Base-by-base conservation (phyloP, 2,888 invertebrate species). In the Ennomos quercinarius region DNA sequence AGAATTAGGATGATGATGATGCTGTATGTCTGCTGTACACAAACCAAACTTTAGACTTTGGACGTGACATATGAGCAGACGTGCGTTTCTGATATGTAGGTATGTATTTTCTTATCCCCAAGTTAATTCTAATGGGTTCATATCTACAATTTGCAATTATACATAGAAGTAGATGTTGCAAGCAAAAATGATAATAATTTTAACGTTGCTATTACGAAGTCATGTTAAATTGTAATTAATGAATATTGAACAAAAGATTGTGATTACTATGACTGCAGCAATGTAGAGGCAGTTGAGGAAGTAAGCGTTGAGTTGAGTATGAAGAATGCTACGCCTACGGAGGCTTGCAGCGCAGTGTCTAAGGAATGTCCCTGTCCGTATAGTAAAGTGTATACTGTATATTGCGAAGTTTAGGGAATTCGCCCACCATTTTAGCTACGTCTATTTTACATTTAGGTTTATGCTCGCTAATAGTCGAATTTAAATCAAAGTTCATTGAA, bases 251-350 rank as follows among this genome's bases (percentile, higher is more conserved):
- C n/a, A 11, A 10, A 44, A 43, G 37, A 39, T 46, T n/a, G 36
- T 35, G 36, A 48, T 38, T 39, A 9, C 43, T 37, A 45, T 44
- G 42, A 52, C 59, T 57, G 48, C 6, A n/a, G n/a, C 57, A 50
- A 12, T n/a, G 51, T 52, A 52, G 13, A 51, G 57, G 59, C 44
- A 45, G 80, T 85, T 80, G 77, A 89, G 83, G 87, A 86, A 83
- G 70, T 77, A 71, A 80, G 76, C 69, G 76, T 74, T 66, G 67
- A 74, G 76, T 74, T 66, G 67, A 74, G 79, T 1, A 27, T 27
- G 27, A 27, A 80, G 83, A 83, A 84, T 84, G 71, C 76, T 84
- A 84, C 86, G 83, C 86, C 84, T 85, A 77, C 76, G 70, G 73
- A 70, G 27, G 27, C 5, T 27, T 27, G 27, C 6, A 27, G 5